Evolutionary conservation across 1,140 invertebrate genomes (phyloP), one percentile per base, ranked within the genome.

Genomic region (Hypothenemus hampei): DNA sequence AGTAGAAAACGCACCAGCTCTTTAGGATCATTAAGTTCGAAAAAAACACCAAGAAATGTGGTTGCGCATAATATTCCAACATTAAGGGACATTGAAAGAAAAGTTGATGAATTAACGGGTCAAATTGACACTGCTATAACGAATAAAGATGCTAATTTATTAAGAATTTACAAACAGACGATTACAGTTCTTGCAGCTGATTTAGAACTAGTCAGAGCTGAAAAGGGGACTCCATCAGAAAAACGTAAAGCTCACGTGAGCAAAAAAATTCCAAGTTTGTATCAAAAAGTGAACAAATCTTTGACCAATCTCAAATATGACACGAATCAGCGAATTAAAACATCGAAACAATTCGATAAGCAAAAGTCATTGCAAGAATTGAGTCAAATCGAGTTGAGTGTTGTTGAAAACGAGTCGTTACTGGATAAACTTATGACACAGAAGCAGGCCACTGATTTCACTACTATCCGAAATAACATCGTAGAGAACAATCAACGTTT

Each of bases 171-270:
- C 35, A 22, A 61, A 20, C 19, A 51, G 29, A 57, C 46, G 10
- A 45, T 62, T 19, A 44, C 51, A 40, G 33, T 57, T 4, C 35
- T 64, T 11, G 56, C 60, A 19, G 52, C 46, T 1, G 55, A 62
- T 15, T 35, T 64, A 4, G 57, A 64, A 19, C 43, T 61, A 51
- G 52, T 64, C n/a, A 40, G 23, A 3, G 40, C 21, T 4, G 40
- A 49, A n/a, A 31, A 53, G 13, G 37, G 53, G 4, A 61, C 60
- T 0, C 48, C 55, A 19, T 16, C 48, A 8, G 46, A 52, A 6
- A 41, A 56, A 20, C 49, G 51, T 3, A 62, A 64, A 40, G 51
- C 45, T 19, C 31, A 44, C 26, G 16, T 62, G 13, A 41, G 47
- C 7, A 57, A 50, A 11, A 45, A 44, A 23, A 21, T 62, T 19